A percentile compares a stretch with the other conserved stretches of the same genome.
Conservation (phyloP, 2,888 invertebrate genomes). For the Drosophila algonquin region DNA sequence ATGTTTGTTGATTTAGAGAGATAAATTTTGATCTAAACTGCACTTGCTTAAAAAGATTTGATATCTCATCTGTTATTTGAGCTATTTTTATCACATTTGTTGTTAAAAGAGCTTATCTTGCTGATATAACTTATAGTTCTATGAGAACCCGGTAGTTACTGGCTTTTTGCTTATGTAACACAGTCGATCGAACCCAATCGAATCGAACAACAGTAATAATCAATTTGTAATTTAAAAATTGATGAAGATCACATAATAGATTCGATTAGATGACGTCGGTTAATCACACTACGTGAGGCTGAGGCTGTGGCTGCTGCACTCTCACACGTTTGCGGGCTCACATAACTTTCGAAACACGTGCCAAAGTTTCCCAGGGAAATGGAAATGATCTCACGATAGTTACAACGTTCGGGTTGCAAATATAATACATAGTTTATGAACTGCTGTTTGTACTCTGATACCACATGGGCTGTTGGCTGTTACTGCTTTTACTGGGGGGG, state of each 20-base stretch:
- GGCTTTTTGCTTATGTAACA: neutral
- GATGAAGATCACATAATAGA: neutral
- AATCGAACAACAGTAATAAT: neutral
- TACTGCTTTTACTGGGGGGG: constrained; percentile 13
- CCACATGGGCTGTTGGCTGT: constrained; percentile 8
- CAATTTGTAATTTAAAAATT: neutral
- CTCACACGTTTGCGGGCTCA: no score
- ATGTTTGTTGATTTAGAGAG: neutral
- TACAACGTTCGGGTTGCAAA: constrained; percentile 1
- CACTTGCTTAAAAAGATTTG: neutral
- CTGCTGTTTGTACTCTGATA: constrained; percentile 16
- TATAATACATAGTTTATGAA: neutral
- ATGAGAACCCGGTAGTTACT: neutral
- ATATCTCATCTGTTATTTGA: neutral
- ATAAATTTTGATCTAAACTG: neutral
- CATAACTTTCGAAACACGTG: constrained; percentile 24
- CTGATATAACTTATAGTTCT: neutral
- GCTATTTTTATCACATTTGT: neutral
- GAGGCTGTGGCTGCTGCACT: neutral
- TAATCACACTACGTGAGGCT: no score
- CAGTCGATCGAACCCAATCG: neutral
- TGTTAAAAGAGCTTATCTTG: neutral
- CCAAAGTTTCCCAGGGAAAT: neutral
- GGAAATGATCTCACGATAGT: constrained; percentile 25
- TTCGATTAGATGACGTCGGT: neutral